Evolutionary conservation across 2,797 vertebrate genomes (phyloP), one percentile per base, ranked within the genome.

Genomic region (Cryptoblepharus egeriae): DNA sequence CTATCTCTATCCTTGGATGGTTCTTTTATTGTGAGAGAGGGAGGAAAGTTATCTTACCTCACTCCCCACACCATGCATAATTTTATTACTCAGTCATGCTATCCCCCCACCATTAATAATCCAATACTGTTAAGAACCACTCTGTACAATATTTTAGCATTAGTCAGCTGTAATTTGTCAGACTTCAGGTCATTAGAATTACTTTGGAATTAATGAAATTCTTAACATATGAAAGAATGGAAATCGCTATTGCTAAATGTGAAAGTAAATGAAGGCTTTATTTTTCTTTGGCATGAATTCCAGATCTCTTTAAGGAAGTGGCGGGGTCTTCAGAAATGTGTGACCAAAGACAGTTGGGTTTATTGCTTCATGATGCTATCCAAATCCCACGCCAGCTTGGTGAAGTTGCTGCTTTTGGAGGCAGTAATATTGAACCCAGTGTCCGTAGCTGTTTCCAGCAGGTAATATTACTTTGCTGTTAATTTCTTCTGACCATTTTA

Each of bases 381-480:
- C 98, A 99, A 95, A 97, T 99, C 88, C 98, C 98, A 0, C 96
- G 97, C 74, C 98, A 99, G 93, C 96, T 99, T 15, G 98, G 98
- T 0, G 98, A 99, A 93, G 98, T 99, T 77, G 98, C 98, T 0
- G 97, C 98, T 10, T 99, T 99, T 0, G 98, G 98, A 55, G 98
- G 98, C 65, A 99, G 98, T 93, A 99, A 99, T 93, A 99, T 99
- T 28, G 98, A 99, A 70, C 98, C 98, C 81, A 99, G 98, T 0
- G 97, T 99, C 78, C 97, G 98, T 79, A 99, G 98, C 94, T 99
- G 98, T 94, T 99, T 99, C 92, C 97, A 98, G 9, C 97, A 99
- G 85, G 98, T 99, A 94, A 74, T 69, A 45, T n/a, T n/a, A n/a
- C 2, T 55, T 30, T 22, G 6, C 45, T 30, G 35, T 3, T 52